Percentiles rank a stretch among this genome's conserved stretches.
Conservation (phyloP, 2,888 invertebrate genomes). For the Tiliacea aurago region DNA sequence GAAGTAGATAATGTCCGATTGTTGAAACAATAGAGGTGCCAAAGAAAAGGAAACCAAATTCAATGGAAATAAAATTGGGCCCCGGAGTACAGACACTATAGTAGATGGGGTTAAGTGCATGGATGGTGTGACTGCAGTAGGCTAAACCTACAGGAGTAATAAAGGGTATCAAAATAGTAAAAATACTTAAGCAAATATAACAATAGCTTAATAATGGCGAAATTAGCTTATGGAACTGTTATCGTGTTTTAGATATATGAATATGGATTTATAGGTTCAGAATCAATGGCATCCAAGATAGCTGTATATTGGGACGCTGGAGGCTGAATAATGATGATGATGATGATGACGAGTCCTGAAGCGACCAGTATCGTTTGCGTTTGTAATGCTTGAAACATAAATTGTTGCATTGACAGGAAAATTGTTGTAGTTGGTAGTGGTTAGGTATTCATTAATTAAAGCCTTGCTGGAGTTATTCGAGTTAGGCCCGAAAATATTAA, state of each 20-base stretch:
- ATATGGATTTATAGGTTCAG: neutral
- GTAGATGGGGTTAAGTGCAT: neutral
- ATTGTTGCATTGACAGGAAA: neutral
- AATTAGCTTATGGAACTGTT: no score
- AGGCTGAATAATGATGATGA: neutral
- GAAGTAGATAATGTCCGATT: neutral
- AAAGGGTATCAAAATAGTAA: neutral
- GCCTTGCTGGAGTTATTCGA: neutral
- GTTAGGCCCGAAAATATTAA: neutral
- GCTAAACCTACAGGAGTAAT: neutral
- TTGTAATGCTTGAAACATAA: neutral
- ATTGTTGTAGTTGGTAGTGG: neutral
- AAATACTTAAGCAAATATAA: no score
- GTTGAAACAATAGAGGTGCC: no score
- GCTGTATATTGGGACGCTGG: neutral
- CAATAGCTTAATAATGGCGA: no score
- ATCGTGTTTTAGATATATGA: neutral
- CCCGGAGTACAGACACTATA: neutral
- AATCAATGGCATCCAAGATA: neutral
- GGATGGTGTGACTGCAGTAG: neutral
- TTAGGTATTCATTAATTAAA: neutral
- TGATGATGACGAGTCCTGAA: neutral
- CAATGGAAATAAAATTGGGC: neutral
- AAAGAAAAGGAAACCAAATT: neutral
- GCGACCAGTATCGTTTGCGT: neutral